Evolutionary conservation across 2,113 vertebrate genomes (phyloP).

Genomic region (Chauna torquata): DNA sequence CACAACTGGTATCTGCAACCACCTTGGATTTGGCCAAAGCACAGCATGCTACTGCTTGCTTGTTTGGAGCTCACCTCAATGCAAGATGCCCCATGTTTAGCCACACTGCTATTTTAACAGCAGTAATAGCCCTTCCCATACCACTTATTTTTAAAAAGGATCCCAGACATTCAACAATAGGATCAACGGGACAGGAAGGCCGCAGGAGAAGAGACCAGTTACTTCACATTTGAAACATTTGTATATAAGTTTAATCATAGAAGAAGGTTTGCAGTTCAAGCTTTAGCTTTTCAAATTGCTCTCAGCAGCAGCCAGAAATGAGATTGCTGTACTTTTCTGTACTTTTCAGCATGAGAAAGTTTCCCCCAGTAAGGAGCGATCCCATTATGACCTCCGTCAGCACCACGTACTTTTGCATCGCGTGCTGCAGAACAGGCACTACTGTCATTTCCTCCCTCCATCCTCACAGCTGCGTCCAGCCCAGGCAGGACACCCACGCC

Average conservation of each 20-base stretch:
- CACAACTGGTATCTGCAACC: fast-evolving
- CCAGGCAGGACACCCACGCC: neutral
- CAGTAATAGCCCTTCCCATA: neutral
- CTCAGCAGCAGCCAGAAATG: neutral
- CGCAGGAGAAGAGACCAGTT: neutral
- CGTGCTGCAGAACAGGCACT: neutral
- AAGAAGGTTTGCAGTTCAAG: neutral
- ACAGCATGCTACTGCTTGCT: neutral
- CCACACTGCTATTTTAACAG: neutral
- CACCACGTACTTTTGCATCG: fast-evolving
- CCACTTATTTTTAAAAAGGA: neutral
- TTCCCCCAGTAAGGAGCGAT: neutral
- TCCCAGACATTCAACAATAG: neutral
- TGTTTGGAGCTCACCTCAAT: neutral
- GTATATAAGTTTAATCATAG: neutral
- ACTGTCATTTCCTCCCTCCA: neutral
- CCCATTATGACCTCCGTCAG: fast-evolving
- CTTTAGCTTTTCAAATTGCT: neutral
- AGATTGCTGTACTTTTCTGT: too few species aligned
- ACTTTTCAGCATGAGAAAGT: neutral
- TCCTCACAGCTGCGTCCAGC: neutral
- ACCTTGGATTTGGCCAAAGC: neutral
- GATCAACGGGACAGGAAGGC: fast-evolving
- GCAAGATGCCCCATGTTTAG: fast-evolving
- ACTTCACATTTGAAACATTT: neutral